phyloP scores from a whole-genome alignment of 2,888 invertebrate genomes.

The Chymomyza amoena region DNA sequence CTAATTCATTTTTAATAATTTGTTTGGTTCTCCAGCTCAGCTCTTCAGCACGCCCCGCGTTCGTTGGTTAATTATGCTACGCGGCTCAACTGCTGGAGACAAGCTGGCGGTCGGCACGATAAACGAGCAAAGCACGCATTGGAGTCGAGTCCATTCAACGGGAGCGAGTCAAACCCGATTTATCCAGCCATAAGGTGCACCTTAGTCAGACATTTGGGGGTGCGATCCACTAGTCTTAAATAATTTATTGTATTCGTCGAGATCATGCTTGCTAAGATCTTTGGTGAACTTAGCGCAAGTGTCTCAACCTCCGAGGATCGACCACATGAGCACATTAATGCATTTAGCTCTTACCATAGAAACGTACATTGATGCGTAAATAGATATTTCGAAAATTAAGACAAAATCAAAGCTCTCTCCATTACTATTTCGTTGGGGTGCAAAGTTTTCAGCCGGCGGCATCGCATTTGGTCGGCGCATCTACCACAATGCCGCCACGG shows the following conservation, averaged over 20 bases:
- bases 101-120: slow-evolving; percentile 55
- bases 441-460: not conserved
- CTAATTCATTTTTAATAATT: slow-evolving; percentile 78
- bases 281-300: slow-evolving; percentile 4
- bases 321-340: not conserved
- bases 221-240: slow-evolving; percentile 57
- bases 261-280: slow-evolving; percentile 11
- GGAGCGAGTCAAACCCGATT: slow-evolving; percentile 47
- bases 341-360: no score
- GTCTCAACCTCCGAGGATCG: not conserved
- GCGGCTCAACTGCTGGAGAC: slow-evolving; percentile 35
- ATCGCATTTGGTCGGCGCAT: slow-evolving; percentile 13
- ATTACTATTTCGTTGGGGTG: not conserved
- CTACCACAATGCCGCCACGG: not conserved
- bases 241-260: slow-evolving; percentile 60
- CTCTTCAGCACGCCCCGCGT: slow-evolving; percentile 68
- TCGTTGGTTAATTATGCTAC: slow-evolving; percentile 40
- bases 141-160: slow-evolving; percentile 29
- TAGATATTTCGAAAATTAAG: not conserved
- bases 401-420: not conserved
- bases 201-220: slow-evolving; percentile 55
- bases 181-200: slow-evolving; percentile 18
- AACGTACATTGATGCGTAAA: not conserved
- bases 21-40: slow-evolving; percentile 61
- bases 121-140: slow-evolving; percentile 62